Conservation (phyloP, 2,888 invertebrate genomes). For the Erannis defoliaria region DNA sequence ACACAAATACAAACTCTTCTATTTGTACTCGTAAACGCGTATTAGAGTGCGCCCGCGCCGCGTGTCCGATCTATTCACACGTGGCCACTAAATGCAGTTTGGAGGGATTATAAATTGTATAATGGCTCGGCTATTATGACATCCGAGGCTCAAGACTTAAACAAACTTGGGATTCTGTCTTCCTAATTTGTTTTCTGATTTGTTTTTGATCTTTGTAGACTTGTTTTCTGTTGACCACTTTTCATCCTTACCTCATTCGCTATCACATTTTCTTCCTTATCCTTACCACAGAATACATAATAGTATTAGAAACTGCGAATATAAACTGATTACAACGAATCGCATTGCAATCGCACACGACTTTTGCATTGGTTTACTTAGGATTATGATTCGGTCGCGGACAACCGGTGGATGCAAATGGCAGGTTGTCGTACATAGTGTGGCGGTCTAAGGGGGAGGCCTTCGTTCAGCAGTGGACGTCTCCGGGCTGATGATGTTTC, state of each 20-base stretch:
- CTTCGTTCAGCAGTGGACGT: no score
- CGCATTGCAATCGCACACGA: no score
- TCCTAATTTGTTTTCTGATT: conserved; percentile 1
- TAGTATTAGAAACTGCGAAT: no score
- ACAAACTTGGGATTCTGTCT: background rate
- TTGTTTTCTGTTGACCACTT: background rate
- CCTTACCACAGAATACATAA: no score
- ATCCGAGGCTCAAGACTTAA: background rate
- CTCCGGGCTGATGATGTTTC: no score
- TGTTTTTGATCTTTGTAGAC: background rate
- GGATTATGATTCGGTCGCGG: no score
- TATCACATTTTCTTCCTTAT: background rate
- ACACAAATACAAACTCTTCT: conserved; percentile 18
- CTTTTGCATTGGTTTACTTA: no score
- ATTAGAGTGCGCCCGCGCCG: conserved; percentile 24
- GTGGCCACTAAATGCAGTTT: conserved; percentile 36
- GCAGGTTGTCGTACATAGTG: no score
- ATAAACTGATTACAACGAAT: no score
- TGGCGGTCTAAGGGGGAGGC: no score
- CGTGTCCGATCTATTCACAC: conserved; percentile 39
- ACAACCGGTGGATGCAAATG: no score
- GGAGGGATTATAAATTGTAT: conserved; percentile 33
- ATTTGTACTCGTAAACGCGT: conserved; percentile 21
- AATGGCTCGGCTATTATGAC: conserved; percentile 14
- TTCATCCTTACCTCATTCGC: no score